Conservation (phyloP, 64 coral and sea anemone species). For the Montipora efflorescens region DNA sequence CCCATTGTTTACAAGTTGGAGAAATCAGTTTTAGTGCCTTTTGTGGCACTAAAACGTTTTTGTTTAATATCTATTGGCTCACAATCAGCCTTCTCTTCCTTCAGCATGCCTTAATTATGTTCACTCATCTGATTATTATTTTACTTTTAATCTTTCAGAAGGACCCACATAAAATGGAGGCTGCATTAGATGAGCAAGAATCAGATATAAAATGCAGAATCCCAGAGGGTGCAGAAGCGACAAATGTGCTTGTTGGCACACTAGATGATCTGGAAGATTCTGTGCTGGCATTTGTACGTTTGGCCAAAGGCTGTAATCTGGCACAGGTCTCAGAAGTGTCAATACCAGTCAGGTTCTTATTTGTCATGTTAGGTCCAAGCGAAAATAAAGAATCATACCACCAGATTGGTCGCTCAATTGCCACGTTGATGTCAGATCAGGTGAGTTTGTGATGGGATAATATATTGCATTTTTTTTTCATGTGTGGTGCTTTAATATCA, state of each 20-base stretch:
- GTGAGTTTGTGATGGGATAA: slow-evolving; percentile 6
- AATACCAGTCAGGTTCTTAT: slow-evolving; percentile 83
- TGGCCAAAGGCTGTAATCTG: slow-evolving; percentile 72
- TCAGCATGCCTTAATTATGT: too few species aligned
- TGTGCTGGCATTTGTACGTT: slow-evolving; percentile 84
- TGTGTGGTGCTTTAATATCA: too few species aligned
- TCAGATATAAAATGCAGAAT: slow-evolving; percentile 80
- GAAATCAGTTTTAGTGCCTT: too few species aligned
- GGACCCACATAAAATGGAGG: slow-evolving; percentile 4
- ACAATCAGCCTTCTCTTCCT: too few species aligned
- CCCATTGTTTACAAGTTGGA: too few species aligned
- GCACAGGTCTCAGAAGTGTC: slow-evolving; percentile 79
- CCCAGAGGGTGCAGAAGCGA: slow-evolving; percentile 82
- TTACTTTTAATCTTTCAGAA: neutral
- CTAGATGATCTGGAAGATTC: slow-evolving; percentile 79
- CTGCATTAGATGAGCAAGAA: slow-evolving; percentile 61
- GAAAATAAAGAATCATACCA: slow-evolving; percentile 69
- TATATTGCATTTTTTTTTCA: neutral
- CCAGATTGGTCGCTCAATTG: slow-evolving; percentile 87
- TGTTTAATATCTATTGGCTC: too few species aligned
- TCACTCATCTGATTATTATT: neutral
- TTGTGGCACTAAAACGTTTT: too few species aligned
- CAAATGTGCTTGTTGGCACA: slow-evolving; percentile 87
- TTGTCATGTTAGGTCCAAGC: slow-evolving; percentile 83
- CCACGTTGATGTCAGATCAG: slow-evolving; percentile 91